phyloP scores from a whole-genome alignment of 2,888 invertebrate genomes.

The Lamellibrachia satsuma region DNA sequence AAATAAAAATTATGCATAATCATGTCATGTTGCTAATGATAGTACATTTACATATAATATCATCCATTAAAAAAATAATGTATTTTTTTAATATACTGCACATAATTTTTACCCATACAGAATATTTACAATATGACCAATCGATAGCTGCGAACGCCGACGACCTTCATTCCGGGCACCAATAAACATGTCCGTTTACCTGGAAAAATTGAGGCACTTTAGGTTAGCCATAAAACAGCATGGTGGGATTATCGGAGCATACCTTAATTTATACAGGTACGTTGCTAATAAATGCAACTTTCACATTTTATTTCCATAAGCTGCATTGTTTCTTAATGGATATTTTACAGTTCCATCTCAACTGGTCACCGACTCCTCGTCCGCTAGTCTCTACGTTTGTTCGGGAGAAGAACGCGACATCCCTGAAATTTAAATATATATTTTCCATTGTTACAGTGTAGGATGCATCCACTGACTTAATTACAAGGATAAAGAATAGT shows the following conservation, averaged over 20 bases:
- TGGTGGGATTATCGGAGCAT: constrained; percentile 51
- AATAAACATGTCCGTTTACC: constrained; percentile 39
- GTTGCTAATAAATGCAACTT: background rate
- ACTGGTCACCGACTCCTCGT: background rate
- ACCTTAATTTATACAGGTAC: constrained; percentile 46
- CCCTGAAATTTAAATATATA: no score
- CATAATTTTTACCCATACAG: background rate
- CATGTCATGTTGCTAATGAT: background rate
- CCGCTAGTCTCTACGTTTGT: background rate
- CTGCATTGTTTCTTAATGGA: background rate
- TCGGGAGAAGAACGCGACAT: no score
- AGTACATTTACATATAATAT: background rate
- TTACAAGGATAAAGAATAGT: no score
- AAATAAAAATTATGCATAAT: background rate
- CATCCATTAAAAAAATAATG: background rate
- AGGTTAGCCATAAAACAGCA: constrained; percentile 49
- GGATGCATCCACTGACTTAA: no score
- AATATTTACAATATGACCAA: background rate
- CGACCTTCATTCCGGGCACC: constrained; percentile 1
- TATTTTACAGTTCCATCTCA: background rate
- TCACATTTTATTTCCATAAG: background rate
- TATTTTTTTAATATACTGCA: background rate
- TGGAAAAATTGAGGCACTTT: constrained; percentile 49
- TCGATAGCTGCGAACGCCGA: background rate
- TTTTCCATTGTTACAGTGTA: no score